Base-by-base conservation (phyloP, 2,888 invertebrate genomes). In the Drosophila nigricruria region DNA sequence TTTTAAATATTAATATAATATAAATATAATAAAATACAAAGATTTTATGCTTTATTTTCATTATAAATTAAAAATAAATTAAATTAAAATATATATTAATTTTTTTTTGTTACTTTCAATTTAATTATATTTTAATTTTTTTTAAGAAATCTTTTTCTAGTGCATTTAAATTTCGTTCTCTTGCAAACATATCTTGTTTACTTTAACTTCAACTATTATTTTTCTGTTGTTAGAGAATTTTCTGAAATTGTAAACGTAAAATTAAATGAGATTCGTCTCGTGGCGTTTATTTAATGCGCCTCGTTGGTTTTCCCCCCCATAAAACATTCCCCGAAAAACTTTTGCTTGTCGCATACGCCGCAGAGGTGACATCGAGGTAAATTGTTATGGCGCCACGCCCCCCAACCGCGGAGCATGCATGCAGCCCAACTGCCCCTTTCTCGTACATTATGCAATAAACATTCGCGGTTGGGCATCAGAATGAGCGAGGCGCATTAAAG, bases 201-300 rank as follows among this genome's bases (percentile, higher is more conserved):
- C 12, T 32, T 27, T 27, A 47, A 20, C 10, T 49, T 20, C 18
- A 10, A 45, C 27, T n/a, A 12, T 27, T 47, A 6, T 27, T 47
- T 45, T 25, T n/a, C 1, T 47, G 49, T 77, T 64, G 62, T 40
- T 34, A 25, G 36, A 43, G 36, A 10, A 66, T 61, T 67, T 67
- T 45, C 49, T 32, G 58, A 79, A 85, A 82, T 72, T 65, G 73
- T 70, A 77, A 72, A 73, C 82, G 90, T 86, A 66, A 86, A 86
- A 86, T 88, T 84, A 86, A 89, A 86, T 68, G 88, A 73, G 75
- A 84, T 77, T 88, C 85, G 85, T 86, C 85, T 86, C 70, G 77
- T 81, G 50, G 85, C 84, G 59, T 76, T 77, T 73, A 73, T 78
- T 86, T 78, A 78, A 86, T 78, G 73, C 85, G 90, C 74, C 77